Evolutionary conservation across 2,113 vertebrate genomes (phyloP).

Genomic region (Cyprinodon tularosa): DNA sequence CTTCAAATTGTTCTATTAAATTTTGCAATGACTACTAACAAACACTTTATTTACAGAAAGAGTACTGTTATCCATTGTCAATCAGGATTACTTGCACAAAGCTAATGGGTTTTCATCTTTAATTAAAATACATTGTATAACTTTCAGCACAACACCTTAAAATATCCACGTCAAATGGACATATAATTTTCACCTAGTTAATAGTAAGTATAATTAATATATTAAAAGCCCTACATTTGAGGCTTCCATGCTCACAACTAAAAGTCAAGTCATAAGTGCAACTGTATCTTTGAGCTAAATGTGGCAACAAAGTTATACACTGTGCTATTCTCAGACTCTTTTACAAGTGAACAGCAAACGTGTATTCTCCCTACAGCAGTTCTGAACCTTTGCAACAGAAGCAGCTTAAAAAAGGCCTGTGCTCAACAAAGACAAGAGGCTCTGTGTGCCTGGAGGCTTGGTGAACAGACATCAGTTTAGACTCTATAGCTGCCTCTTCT

Average conservation of each 20-base stretch:
- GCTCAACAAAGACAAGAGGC: constrained; percentile 58
- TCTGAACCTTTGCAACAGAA: constrained; percentile 56
- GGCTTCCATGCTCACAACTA: neutral
- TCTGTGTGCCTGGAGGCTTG: constrained; percentile 50
- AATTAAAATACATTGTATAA: neutral
- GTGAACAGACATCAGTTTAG: constrained; percentile 39
- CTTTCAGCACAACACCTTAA: neutral
- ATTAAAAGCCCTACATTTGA: neutral
- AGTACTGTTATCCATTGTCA: neutral
- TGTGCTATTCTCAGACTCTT: constrained; percentile 17
- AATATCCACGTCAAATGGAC: neutral
- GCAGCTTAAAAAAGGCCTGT: constrained; percentile 50
- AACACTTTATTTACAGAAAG: no score
- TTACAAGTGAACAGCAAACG: constrained; percentile 21
- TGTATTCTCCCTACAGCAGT: constrained; percentile 48
- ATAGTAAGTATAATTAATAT: neutral
- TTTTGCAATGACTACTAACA: no score
- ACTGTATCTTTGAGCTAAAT: neutral
- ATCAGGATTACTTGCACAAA: neutral
- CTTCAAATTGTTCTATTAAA: no score
- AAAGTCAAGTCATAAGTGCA: neutral
- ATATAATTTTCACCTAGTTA: neutral
- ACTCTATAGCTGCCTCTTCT: constrained; percentile 40
- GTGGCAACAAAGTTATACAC: neutral
- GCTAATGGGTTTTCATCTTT: neutral